Evolutionary conservation across 2,113 vertebrate genomes (phyloP), one percentile per base, ranked within the genome.

Genomic region (Vicugna pacos): DNA sequence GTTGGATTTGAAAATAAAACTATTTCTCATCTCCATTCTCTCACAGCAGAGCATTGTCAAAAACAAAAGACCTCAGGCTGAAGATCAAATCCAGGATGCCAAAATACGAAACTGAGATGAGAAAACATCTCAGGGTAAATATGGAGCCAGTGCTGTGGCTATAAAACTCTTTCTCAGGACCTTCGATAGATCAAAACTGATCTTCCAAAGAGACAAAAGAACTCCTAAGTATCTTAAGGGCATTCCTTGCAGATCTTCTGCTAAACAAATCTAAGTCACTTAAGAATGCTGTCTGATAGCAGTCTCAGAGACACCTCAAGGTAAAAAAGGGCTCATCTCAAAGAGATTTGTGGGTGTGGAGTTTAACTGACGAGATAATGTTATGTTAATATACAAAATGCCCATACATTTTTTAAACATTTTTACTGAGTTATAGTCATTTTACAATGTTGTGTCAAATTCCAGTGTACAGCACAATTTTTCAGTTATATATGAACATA

Each of bases 21-120:
- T 89, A 28, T 75, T 76, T 67, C 9, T 62, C 42, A 32, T 79
- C 17, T 90, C 8, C 30, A 64, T 82, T 76, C 32, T 77, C 54
- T 65, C 38, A 77, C 11, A 77, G 35, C 24, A 93, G 52, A 95
- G 82, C 70, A 65, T 87, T 35, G 28, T 77, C 82, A 64, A 76
- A 93, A 69, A 20, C 52, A 69, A 12, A 83, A 42, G 20, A 4
- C 38, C 24, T 91, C 35, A 87, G 64, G 60, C 28, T 77, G 17
- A 84, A 84, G 70, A 79, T 84, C 86, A 93, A 84, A 96, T 62
- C 32, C n/a, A 89, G 52, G 30, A 30, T 82, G n/a, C 12, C 62
- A 91, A 84, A n/a, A 82, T 50, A 54, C 10, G 38, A 38, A 38
- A 38, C 38, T 38, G 38, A 38, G 38, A 38, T 38, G 5, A 38